Evolutionary conservation across 1,140 invertebrate species (phyloP).

Genomic region (Drosophila pallidifrons): DNA sequence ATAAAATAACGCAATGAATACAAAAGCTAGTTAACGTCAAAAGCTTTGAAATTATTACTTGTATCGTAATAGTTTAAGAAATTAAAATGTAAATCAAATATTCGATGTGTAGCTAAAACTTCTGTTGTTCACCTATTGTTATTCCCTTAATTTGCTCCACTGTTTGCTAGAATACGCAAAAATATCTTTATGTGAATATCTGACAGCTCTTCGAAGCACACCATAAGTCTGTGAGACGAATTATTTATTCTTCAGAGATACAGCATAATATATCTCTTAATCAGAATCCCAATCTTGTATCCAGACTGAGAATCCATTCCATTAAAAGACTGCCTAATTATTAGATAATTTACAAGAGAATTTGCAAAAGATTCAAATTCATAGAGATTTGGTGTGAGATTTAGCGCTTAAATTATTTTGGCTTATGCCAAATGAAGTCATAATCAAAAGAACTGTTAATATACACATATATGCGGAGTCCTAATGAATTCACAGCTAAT

Average conservation of each 20-base stretch:
- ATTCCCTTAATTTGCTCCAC: background rate
- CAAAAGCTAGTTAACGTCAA: too few relatives aligned
- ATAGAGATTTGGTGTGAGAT: slow-evolving; percentile 9
- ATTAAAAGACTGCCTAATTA: slow-evolving; percentile 68
- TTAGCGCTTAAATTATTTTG: slow-evolving; percentile 38
- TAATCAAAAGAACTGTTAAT: slow-evolving; percentile 58
- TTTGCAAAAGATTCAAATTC: slow-evolving; percentile 65
- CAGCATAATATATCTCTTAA: slow-evolving; percentile 63
- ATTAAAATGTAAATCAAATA: too few relatives aligned
- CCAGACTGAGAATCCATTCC: slow-evolving; percentile 26
- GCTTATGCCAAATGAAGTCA: slow-evolving; percentile 62
- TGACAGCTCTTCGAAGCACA: background rate
- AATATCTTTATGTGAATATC: background rate
- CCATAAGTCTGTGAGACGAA: background rate
- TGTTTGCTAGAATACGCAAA: background rate
- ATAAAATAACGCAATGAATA: too few relatives aligned
- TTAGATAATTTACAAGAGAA: slow-evolving; percentile 67
- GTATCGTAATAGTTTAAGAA: too few relatives aligned
- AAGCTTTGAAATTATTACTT: too few relatives aligned
- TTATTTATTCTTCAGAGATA: slow-evolving; percentile 9
- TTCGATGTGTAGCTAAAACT: too few relatives aligned
- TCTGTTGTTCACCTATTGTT: background rate
- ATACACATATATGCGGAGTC: slow-evolving; percentile 40
- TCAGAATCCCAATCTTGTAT: slow-evolving; percentile 59
- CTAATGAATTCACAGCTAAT: slow-evolving; percentile 64